Percentiles rank a stretch among this genome's conserved stretches.
Evolutionary conservation across 2,797 vertebrate species (phyloP).

Genomic region (Dicrostonyx torquatus): DNA sequence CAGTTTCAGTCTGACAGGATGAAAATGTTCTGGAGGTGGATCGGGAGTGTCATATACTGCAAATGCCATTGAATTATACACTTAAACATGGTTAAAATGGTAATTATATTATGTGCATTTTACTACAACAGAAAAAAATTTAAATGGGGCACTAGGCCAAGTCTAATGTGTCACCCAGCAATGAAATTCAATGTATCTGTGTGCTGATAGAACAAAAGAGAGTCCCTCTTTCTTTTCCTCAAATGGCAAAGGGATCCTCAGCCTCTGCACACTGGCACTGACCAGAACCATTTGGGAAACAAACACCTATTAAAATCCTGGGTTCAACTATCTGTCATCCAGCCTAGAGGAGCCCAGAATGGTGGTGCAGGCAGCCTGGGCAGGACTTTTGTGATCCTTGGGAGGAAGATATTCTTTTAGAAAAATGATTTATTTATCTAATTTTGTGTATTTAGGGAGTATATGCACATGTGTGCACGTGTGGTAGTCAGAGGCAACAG

Average conservation of each 20-base stretch:
- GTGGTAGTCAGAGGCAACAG: background rate
- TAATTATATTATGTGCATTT: background rate
- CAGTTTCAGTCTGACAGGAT: background rate
- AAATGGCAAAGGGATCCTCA: background rate
- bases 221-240: background rate
- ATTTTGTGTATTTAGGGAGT: background rate
- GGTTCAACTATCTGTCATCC: background rate
- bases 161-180: background rate
- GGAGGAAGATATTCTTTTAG: background rate
- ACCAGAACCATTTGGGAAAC: background rate
- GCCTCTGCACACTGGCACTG: constrained; percentile 35
- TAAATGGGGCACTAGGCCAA: background rate
- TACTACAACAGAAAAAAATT: background rate
- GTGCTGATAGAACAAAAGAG: background rate
- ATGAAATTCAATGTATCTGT: background rate
- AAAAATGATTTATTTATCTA: background rate
- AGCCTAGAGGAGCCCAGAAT: background rate
- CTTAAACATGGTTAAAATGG: background rate
- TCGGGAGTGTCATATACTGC: no score
- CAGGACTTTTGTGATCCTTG: constrained; percentile 59
- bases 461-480: background rate
- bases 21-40: background rate
- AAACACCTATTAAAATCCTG: constrained; percentile 24
- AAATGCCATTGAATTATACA: background rate
- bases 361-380: constrained; percentile 41